These are phyloP conservation scores for Chrysemys picta DNA, from an alignment of 2,113 vertebrate species.

Conservation along the genomic window DNA sequence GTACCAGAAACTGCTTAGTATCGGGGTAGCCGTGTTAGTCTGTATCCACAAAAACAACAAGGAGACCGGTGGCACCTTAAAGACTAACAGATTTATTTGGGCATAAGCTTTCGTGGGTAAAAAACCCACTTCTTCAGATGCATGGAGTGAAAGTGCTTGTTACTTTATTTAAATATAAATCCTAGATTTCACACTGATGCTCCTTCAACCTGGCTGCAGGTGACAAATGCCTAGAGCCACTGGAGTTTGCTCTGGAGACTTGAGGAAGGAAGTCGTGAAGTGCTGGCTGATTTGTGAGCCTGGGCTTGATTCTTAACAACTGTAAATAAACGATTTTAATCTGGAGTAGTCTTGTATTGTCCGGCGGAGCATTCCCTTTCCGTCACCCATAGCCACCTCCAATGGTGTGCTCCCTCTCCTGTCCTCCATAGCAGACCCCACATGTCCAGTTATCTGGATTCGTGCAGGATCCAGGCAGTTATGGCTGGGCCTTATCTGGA, in stretches of 20 bases:
- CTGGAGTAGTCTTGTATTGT: too few species aligned
- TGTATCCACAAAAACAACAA: too few species aligned
- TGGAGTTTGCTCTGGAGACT: neutral
- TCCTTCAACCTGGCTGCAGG: neutral
- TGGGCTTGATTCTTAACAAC: neutral
- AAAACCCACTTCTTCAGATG: too few species aligned
- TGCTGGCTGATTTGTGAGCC: neutral
- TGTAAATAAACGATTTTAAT: neutral
- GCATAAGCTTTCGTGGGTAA: too few species aligned
- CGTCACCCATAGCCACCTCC: neutral
- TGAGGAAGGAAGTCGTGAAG: neutral
- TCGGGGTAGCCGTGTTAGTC: too few species aligned
- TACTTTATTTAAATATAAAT: neutral
- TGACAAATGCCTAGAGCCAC: neutral
- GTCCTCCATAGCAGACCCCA: neutral
- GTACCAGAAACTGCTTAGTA: neutral
- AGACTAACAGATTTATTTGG: too few species aligned
- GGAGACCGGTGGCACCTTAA: too few species aligned
- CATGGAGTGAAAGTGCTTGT: neutral
- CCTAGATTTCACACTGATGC: neutral
- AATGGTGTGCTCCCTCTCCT: neutral
- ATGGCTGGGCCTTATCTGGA: neutral
- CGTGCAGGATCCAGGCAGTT: neutral
- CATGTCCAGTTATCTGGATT: fast-evolving
- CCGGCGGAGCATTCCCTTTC: neutral